Evolutionary conservation across 2,113 vertebrate genomes (phyloP), one percentile per base, ranked within the genome.

Genomic region (Pholis gunnellus): DNA sequence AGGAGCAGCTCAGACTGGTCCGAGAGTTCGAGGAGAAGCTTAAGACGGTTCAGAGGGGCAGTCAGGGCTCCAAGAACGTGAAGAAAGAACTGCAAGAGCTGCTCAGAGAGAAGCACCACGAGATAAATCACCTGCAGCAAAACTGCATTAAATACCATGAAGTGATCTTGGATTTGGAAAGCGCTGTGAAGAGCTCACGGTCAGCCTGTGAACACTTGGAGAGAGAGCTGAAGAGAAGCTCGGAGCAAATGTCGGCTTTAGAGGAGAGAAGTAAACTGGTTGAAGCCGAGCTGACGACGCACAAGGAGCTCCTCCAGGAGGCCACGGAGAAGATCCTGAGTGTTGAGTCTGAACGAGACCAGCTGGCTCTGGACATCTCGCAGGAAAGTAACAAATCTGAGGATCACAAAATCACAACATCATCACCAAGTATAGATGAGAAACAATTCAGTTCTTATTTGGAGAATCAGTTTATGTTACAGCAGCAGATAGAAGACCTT

Each of bases 91-190:
- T 98, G 54, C 95, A 96, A 64, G 97, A 97, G 64, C 94, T 98
- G 2, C 92, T 98, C 7, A 97, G 94, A 78, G 97, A 97, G 75
- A 98, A 98, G 64, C 97, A 98, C 48, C 96, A 95, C 72, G 96
- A 97, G 90, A 95, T 97, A 48, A 97, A 90, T 56, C 95, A 96
- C 25, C 94, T 98, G 54, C 97, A 98, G 20, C 95, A 95, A 6
- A 96, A 97, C 94, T 97, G 96, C 48, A 95, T 98, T 36, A 94
- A 88, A 81, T 96, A 97, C 88, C 97, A 98, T 76, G 96, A 97
- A 54, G 52, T 96, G 57, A 95, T 97, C 68, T 88, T 97, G 44
- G 95, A 97, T 75, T 83, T 98, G 40, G 96, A 97, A 83, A 95
- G 91, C 31, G 90, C 95, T 70, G 56, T 95, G 65, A 97, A 96